Evolutionary conservation across 2,888 invertebrate species (phyloP).

Genomic region (Stenotaenia linearis): DNA sequence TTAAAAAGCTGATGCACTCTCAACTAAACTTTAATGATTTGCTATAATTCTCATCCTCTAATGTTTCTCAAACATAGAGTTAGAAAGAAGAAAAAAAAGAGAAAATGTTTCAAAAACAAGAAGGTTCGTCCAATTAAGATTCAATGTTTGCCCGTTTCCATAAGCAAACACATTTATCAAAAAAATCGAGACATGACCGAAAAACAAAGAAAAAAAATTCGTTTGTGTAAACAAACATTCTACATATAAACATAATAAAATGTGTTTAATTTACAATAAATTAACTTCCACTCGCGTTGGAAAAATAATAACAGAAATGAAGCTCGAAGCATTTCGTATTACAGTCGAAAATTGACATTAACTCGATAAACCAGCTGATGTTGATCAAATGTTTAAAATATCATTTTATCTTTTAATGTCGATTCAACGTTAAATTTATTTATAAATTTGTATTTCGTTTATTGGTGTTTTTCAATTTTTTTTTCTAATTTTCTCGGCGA

Average conservation of each 20-base stretch:
- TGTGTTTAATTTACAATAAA: neutral
- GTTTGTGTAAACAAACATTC: neutral
- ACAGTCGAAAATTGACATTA: too few relatives aligned
- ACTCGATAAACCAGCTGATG: too few relatives aligned
- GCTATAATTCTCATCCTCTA: neutral
- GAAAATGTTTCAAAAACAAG: neutral
- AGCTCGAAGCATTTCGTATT: too few relatives aligned
- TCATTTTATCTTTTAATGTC: too few relatives aligned
- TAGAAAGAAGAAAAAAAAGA: neutral
- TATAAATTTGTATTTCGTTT: too few relatives aligned
- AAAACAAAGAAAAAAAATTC: neutral
- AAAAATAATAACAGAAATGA: neutral
- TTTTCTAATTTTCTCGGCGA: neutral
- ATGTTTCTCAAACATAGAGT: neutral
- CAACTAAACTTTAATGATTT: neutral
- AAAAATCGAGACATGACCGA: neutral
- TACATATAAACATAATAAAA: neutral
- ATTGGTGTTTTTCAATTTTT: neutral
- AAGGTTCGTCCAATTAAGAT: neutral
- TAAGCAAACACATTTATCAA: conserved; percentile 1
- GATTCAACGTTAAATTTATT: too few relatives aligned
- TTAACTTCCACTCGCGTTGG: neutral
- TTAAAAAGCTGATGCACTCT: neutral
- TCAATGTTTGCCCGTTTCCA: neutral
- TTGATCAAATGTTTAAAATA: too few relatives aligned